Evolutionary conservation across 37 sponge, comb jelly and placozoan species (phyloP).

Genomic region (Hexactinellida sp.): DNA sequence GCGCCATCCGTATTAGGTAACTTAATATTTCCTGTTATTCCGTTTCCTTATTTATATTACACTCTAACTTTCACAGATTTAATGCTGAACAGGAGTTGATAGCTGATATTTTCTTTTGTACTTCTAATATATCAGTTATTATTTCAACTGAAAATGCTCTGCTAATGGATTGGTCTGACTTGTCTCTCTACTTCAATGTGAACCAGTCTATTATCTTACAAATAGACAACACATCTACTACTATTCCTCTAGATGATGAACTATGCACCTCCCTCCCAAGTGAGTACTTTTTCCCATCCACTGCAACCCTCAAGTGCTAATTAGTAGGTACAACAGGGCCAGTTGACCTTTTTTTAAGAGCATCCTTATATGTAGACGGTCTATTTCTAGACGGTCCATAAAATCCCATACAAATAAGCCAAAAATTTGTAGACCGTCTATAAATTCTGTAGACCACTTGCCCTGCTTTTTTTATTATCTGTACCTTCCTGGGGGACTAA

Average conservation of each 20-base stretch:
- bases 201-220: neutral
- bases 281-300: no score
- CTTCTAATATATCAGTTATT: neutral
- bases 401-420: no score
- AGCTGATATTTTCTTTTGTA: neutral
- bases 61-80: neutral
- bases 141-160: neutral
- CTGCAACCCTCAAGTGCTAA: no score
- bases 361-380: no score
- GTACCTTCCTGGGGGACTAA: no score
- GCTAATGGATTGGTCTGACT: neutral
- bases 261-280: neutral
- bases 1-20: neutral
- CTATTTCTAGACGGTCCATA: no score
- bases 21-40: neutral
- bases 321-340: no score
- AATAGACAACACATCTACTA: neutral
- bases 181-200: neutral
- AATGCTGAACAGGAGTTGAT: neutral
- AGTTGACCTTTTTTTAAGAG: no score
- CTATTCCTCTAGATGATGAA: neutral
- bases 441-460: no score
- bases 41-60: neutral
- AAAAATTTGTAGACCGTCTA: no score
- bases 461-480: no score